Conservation (phyloP, 2,888 invertebrate genomes). For the Endotricha flammealis region DNA sequence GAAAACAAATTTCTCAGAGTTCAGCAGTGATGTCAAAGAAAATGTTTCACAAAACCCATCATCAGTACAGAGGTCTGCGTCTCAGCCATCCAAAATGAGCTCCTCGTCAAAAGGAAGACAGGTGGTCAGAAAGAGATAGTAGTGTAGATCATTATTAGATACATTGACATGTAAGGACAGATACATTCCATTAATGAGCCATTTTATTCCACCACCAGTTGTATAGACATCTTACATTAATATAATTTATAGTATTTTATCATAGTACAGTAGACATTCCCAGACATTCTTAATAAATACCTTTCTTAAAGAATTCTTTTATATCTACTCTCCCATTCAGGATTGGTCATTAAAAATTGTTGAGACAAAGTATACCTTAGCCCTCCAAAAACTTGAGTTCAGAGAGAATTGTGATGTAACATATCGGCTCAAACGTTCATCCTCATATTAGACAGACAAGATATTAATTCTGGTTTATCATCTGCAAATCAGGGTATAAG, state of each 20-base stretch:
- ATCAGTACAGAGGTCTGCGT: conserved; percentile 30
- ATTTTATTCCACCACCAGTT: too few species aligned
- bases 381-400: conserved; percentile 57
- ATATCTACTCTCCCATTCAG: conserved; percentile 36
- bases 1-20: conserved; percentile 72
- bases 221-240: too few species aligned
- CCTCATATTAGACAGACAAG: conserved; percentile 28
- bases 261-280: not conserved
- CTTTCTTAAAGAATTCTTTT: conserved; percentile 4
- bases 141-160: conserved; percentile 10
- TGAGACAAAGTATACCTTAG: conserved; percentile 45
- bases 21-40: conserved; percentile 51
- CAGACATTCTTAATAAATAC: not conserved
- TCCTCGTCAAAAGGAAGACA: conserved; percentile 39
- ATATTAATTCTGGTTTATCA: conserved; percentile 38
- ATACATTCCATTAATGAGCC: too few species aligned
- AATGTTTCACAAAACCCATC: conserved; percentile 43
- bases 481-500: conserved; percentile 57
- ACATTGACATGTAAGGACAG: not conserved
- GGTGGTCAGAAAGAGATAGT: conserved; percentile 50
- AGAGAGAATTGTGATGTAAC: conserved; percentile 46
- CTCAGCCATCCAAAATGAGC: conserved; percentile 37
- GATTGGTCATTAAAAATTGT: conserved; percentile 40
- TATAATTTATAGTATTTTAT: too few species aligned
- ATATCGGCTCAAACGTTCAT: conserved; percentile 33